These are phyloP conservation scores for Neodiprion lecontei DNA, from an alignment of 1,140 invertebrate genomes.

Conservation along the genomic window DNA sequence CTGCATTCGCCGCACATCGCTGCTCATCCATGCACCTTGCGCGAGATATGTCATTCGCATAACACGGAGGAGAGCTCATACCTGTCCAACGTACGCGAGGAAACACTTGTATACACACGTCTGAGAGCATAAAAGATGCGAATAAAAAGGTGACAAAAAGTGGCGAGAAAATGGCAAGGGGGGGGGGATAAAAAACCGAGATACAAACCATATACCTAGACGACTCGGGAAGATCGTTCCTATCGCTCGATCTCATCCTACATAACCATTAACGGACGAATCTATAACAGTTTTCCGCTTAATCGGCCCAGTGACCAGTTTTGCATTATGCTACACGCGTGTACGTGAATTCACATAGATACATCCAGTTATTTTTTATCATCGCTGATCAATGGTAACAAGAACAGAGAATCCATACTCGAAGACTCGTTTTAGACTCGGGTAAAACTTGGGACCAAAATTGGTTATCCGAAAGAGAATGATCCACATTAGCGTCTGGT, in stretches of 20 bases:
- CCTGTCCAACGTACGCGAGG: not conserved
- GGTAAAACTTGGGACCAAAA: not conserved
- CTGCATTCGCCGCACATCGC: no score
- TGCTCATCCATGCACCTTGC: no score
- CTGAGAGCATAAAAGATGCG: not conserved
- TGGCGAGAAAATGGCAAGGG: not conserved
- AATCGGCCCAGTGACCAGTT: slow-evolving; percentile 1
- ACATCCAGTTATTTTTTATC: not conserved
- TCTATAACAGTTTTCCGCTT: not conserved
- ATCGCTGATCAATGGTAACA: not conserved
- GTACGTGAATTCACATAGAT: no score
- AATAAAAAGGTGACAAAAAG: not conserved
- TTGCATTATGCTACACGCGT: not conserved
- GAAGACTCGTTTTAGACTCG: no score
- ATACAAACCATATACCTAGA: not conserved
- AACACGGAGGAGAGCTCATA: no score
- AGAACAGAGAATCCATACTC: no score
- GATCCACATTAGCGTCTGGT: not conserved
- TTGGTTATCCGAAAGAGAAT: not conserved
- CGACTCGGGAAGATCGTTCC: not conserved
- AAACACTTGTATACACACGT: not conserved
- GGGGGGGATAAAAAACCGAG: not conserved
- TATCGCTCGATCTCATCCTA: slow-evolving; percentile 1
- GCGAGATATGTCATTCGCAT: no score
- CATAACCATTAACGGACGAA: slow-evolving; percentile 2